Base-by-base conservation (phyloP, 2,888 invertebrate species). In the Eueremaeus valkanovi region DNA sequence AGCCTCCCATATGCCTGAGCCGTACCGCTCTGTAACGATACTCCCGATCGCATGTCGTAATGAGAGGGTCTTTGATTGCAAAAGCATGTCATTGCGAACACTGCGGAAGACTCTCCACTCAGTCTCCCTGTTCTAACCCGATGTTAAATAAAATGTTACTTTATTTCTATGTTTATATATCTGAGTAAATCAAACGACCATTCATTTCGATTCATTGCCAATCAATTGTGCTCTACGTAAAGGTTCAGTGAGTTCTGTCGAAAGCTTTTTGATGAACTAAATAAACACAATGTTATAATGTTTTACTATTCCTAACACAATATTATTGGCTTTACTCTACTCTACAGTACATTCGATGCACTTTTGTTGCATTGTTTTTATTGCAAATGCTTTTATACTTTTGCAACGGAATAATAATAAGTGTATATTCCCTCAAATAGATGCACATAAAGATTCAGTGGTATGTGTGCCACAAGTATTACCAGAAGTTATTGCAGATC, bases 331-430 rank as follows among this genome's bases (percentile, higher is more conserved):
- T 24, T 58, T 58, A 58, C 58, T 24, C 5, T 29, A 58, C 58
- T 24, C 6, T n/a, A 42, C 21, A 58, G 9, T 29, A 58, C 58
- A 58, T 58, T 58, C 29, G 29, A 27, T 58, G 29, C 36, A 36
- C 66, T 66, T 66, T 66, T 66, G 33, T n/a, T n/a, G n/a, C n/a
- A n/a, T n/a, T n/a, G n/a, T n/a, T 66, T 66, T 66, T 66, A 66
- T 66, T 66, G 36, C 33, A 58, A 27, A 36, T n/a, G 33, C 66
- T 66, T 66, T 36, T 66, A 66, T 31, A 36, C 21, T 36, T 36
- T 36, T n/a, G n/a, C n/a, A n/a, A n/a, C n/a, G 18, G 1, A 66
- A n/a, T 66, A 36, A 66, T 66, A 66, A 66, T 66, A 66, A 66
- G 66, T 66, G 36, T 66, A 66, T 66, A 5, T 31, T 18, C 66